Percentiles rank a stretch among this genome's conserved stretches.
phyloP scores from a whole-genome alignment of 2,113 vertebrate genomes.

The Scortum barcoo region DNA sequence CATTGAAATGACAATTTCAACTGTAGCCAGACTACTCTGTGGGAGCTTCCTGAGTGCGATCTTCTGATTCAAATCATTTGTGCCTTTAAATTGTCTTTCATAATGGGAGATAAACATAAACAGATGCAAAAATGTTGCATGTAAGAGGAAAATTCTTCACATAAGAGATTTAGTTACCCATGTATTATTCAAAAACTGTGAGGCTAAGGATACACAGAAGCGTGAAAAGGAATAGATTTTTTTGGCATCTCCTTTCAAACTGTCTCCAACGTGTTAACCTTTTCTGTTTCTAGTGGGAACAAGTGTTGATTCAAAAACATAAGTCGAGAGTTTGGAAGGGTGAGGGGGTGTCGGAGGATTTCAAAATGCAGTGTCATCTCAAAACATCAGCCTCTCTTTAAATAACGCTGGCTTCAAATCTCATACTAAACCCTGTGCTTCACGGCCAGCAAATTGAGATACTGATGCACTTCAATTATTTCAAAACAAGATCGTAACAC shows the following conservation, averaged over 20 bases:
- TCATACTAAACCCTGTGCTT: conserved; percentile 13
- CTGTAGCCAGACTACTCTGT: not conserved
- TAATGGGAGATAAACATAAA: conserved; percentile 16
- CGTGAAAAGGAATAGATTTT: conserved; percentile 11
- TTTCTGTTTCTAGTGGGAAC: conserved; percentile 3
- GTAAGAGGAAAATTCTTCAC: not conserved
- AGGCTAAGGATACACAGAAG: not conserved
- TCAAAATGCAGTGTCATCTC: conserved; percentile 9
- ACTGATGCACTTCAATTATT: conserved; percentile 65
- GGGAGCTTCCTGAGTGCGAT: not conserved
- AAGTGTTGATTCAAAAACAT: conserved; percentile 45
- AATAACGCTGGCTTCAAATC: conserved; percentile 11
- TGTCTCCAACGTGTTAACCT: conserved; percentile 11
- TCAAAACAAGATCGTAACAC: conserved; percentile 67
- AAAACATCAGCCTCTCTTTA: conserved; percentile 18
- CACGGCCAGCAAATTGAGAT: conserved; percentile 41
- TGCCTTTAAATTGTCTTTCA: conserved; percentile 13
- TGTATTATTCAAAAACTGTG: not conserved
- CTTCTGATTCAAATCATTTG: not conserved
- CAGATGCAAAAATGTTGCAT: conserved; percentile 6
- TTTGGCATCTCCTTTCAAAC: conserved; percentile 2
- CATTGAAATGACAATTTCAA: conserved; percentile 28
- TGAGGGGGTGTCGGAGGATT: not conserved
- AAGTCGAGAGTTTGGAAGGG: not conserved
- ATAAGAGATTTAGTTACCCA: not conserved